A percentile compares a stretch with the other conserved stretches of the same genome.
Conservation (phyloP, 2,888 invertebrate genomes). For the Tuta absoluta region DNA sequence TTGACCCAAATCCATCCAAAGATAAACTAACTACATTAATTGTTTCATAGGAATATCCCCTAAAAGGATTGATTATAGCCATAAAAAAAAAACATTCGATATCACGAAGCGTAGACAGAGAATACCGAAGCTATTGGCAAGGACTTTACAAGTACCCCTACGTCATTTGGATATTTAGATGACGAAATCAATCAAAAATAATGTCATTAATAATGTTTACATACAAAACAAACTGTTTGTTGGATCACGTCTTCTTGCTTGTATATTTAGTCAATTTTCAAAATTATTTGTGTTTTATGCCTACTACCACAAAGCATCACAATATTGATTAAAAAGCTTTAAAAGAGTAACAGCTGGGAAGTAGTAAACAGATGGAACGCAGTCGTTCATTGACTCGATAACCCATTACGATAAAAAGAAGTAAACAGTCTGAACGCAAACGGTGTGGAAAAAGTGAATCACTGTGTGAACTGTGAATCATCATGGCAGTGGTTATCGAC, state of each 20-base stretch:
- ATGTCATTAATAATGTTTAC: neutral
- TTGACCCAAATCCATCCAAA: no score
- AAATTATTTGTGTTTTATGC: neutral
- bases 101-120: no score
- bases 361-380: neutral
- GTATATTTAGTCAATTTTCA: neutral
- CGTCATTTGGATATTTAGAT: neutral
- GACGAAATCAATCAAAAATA: neutral
- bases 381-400: no score
- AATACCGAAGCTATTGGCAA: no score
- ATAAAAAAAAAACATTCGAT: no score
- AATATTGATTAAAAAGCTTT: neutral
- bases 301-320: neutral
- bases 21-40: no score
- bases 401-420: no score
- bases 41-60: no score
- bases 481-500: conserved; percentile 6
- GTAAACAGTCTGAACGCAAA: no score
- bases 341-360: neutral
- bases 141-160: no score
- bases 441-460: neutral
- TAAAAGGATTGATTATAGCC: no score
- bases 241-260: neutral
- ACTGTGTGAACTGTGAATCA: neutral
- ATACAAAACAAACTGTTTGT: no score